Percentiles rank a stretch among this genome's conserved stretches.
Conservation (phyloP, 2,113 vertebrate genomes). For the Lanius ludovicianus region DNA sequence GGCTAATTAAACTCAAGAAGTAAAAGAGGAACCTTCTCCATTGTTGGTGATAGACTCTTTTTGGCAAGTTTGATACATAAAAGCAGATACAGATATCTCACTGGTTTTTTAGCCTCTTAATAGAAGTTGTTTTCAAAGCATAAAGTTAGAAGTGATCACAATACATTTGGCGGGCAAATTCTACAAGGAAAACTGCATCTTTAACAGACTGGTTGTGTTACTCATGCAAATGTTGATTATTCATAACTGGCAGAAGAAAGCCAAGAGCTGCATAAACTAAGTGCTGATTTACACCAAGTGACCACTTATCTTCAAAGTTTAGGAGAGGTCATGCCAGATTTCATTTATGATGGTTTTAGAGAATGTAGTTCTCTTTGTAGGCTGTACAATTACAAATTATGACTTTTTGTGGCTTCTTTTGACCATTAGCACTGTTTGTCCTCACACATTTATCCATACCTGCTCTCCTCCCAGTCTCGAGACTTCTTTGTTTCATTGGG, state of each 20-base stretch:
- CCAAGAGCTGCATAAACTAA: neutral
- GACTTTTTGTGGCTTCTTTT: neutral
- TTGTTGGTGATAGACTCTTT: neutral
- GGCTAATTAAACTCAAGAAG: neutral
- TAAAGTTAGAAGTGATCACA: neutral
- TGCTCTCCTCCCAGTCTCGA: constrained; percentile 96
- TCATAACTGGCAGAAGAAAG: neutral
- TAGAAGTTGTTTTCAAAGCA: neutral
- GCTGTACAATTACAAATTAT: neutral
- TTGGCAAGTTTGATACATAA: neutral
- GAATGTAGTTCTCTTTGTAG: neutral
- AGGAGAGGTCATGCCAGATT: neutral
- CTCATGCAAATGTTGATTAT: neutral
- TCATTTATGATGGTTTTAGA: neutral
- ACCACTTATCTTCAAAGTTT: neutral
- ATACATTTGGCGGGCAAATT: neutral
- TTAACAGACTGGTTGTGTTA: neutral
- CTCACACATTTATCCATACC: constrained; percentile 65
- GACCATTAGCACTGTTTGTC: neutral
- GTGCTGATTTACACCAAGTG: neutral
- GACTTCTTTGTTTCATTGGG: constrained; percentile 98
- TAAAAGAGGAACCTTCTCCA: neutral
- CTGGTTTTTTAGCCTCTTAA: neutral
- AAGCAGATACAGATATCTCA: neutral
- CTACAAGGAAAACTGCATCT: neutral